Conservation (phyloP, 2,113 vertebrate genomes). For the Nicator chloris region DNA sequence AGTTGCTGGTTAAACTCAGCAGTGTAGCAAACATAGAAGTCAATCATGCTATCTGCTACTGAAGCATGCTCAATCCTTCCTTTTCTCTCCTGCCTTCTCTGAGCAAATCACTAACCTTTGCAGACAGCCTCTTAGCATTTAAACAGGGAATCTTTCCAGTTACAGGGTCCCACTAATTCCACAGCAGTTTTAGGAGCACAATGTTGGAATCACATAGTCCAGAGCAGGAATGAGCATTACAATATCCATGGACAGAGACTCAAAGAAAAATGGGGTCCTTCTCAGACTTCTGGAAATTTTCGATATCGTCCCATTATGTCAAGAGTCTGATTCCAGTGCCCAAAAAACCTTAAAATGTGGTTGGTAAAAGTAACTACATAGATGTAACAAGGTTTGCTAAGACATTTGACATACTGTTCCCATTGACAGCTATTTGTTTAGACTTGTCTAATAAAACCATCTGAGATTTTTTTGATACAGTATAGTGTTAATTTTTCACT, state of each 20-base stretch:
- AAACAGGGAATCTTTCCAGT: not conserved
- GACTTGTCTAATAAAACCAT: not conserved
- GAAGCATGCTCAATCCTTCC: not conserved
- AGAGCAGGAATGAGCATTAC: not conserved
- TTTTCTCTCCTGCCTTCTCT: not conserved
- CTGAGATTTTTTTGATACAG: not conserved
- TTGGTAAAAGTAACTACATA: not conserved
- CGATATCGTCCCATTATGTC: not conserved
- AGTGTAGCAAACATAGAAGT: not conserved
- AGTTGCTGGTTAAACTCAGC: not conserved
- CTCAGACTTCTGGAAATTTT: not conserved
- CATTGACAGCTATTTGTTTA: not conserved
- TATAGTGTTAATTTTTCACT: not conserved
- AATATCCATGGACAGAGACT: not conserved
- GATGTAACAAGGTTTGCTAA: not conserved
- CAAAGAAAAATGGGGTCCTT: not conserved
- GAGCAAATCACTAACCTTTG: not conserved
- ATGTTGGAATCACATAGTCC: not conserved
- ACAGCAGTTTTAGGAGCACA: not conserved
- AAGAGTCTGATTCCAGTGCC: not conserved
- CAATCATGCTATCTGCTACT: not conserved
- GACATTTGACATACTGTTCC: not conserved
- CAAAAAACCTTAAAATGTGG: not conserved
- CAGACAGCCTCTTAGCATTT: not conserved
- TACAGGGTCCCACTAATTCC: not conserved